Conservation (phyloP, 1,140 invertebrate genomes). For the Trachymyrmex cornetzi region DNA sequence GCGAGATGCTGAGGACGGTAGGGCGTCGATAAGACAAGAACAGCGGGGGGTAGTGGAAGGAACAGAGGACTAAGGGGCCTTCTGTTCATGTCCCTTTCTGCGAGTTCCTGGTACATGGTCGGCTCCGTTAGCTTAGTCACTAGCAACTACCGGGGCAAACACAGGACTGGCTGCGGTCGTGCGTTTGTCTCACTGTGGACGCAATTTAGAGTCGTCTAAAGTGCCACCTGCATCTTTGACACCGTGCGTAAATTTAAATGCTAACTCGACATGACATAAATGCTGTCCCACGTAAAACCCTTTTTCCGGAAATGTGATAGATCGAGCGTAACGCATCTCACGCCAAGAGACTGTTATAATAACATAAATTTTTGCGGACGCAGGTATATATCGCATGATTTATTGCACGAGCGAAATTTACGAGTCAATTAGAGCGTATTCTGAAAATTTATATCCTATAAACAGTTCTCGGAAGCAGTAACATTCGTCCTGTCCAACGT, state of each 20-base stretch:
- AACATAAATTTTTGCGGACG: slow-evolving; percentile 19
- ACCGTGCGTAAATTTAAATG: slow-evolving; percentile 22
- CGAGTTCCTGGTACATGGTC: slow-evolving; percentile 71
- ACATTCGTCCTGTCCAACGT: background rate
- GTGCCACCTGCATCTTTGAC: slow-evolving; percentile 60
- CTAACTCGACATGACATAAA: slow-evolving; percentile 19
- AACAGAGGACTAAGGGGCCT: slow-evolving; percentile 57
- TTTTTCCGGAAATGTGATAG: slow-evolving; percentile 23
- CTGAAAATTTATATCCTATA: slow-evolving; percentile 38
- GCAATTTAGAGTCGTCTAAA: slow-evolving; percentile 69
- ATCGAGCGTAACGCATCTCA: background rate
- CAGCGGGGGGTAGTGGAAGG: background rate
- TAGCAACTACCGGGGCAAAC: slow-evolving; percentile 72
- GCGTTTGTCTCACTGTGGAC: slow-evolving; percentile 69
- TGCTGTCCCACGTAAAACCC: background rate
- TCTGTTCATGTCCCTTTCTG: slow-evolving; percentile 70
- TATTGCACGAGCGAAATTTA: slow-evolving; percentile 32
- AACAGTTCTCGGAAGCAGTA: background rate
- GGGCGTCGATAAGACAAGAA: slow-evolving; percentile 18
- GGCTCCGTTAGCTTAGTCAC: slow-evolving; percentile 69
- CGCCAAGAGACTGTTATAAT: slow-evolving; percentile 16
- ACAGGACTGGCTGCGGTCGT: slow-evolving; percentile 65
- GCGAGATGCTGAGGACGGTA: slow-evolving; percentile 8
- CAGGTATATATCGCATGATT: slow-evolving; percentile 29
- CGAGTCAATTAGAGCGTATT: slow-evolving; percentile 54